Conservation (phyloP, 2,888 invertebrate genomes). For the Euzetes globulus region DNA sequence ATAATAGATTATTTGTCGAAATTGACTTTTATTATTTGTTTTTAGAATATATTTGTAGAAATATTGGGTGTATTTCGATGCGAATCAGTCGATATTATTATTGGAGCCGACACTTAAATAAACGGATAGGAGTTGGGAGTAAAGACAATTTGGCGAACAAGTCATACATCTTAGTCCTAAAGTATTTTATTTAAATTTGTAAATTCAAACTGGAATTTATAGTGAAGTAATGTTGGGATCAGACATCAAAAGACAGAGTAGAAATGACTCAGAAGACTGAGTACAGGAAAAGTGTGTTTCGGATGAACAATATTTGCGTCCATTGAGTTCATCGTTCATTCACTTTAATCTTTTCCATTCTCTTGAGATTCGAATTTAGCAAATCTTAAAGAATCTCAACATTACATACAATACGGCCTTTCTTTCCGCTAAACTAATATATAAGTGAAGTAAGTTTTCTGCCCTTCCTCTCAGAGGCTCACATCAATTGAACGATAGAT, state of each 20-base stretch:
- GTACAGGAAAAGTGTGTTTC: neutral
- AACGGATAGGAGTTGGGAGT: neutral
- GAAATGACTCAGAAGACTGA: neutral
- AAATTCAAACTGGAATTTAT: neutral
- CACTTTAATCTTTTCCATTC: constrained; percentile 20
- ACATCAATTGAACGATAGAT: too few relatives aligned
- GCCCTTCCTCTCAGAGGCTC: neutral
- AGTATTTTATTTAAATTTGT: constrained; percentile 6
- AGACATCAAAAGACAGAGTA: neutral
- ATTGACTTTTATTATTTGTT: too few relatives aligned
- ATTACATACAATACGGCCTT: neutral
- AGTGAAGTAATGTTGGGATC: neutral
- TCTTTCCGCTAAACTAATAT: neutral
- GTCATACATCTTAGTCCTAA: neutral
- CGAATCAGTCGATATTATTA: too few relatives aligned
- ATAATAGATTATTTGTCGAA: too few relatives aligned
- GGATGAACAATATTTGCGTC: neutral
- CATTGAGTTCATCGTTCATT: constrained; percentile 11
- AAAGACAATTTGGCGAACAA: neutral
- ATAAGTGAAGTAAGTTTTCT: neutral
- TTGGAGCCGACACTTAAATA: too few relatives aligned
- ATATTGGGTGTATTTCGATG: too few relatives aligned
- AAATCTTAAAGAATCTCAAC: constrained; percentile 15
- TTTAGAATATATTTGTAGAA: too few relatives aligned
- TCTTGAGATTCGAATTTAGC: constrained; percentile 14